These are phyloP conservation scores for Protosalanx chinensis DNA, from an alignment of 2,797 vertebrate genomes.

Conservation along the genomic window DNA sequence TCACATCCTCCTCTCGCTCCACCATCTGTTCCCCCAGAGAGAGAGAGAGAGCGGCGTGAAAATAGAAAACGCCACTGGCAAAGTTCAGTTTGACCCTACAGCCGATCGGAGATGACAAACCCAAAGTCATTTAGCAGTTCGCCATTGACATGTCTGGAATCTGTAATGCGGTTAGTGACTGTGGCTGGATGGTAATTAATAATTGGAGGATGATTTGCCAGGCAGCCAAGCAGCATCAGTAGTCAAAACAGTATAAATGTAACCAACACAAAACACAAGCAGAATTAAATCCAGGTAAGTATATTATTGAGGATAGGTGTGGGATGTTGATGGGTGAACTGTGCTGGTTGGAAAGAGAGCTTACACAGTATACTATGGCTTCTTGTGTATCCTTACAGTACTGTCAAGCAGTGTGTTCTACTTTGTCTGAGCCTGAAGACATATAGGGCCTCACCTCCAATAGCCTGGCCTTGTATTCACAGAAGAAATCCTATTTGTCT, in stretches of 20 bases:
- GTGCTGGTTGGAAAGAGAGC: background rate
- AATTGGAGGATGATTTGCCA: constrained; percentile 46
- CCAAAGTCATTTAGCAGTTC: constrained; percentile 14
- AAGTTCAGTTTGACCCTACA: constrained; percentile 5
- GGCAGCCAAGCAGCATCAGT: constrained; percentile 5
- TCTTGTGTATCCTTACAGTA: no score
- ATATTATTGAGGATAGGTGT: background rate
- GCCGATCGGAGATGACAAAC: background rate
- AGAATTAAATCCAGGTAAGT: background rate
- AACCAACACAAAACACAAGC: constrained; percentile 24
- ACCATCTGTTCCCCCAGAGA: background rate
- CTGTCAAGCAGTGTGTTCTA: no score
- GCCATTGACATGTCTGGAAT: constrained; percentile 27
- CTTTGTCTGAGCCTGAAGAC: no score
- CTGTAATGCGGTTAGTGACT: background rate
- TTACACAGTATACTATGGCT: no score
- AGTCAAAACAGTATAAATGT: constrained; percentile 36
- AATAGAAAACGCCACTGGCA: background rate
- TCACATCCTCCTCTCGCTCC: background rate
- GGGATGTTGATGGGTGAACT: background rate
- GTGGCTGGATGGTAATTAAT: constrained; percentile 35
- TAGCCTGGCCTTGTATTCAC: background rate
- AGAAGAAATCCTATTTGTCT: background rate
- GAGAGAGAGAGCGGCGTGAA: background rate
- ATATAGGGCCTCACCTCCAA: no score